phyloP scores from a whole-genome alignment of 2,113 vertebrate species.

The Anseranas semipalmata region DNA sequence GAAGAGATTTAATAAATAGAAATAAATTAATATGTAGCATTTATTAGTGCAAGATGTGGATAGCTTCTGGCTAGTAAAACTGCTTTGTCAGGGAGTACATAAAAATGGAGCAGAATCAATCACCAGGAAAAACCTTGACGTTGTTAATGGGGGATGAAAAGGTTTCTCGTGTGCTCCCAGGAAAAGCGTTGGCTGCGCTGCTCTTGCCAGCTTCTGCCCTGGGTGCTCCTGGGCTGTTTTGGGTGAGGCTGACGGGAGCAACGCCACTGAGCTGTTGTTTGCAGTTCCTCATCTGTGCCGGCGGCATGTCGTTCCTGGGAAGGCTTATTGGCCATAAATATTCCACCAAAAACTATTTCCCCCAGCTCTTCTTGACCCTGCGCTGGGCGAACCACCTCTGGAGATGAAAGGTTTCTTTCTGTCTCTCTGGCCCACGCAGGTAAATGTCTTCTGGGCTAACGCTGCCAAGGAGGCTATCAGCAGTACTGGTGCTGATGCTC shows the following conservation, averaged over 20 bases:
- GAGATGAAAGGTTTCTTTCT: background rate
- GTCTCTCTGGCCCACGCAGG: background rate
- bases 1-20: conserved; percentile 14
- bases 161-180: background rate
- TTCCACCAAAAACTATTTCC: background rate
- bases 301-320: fast-evolving
- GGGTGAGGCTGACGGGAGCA: background rate
- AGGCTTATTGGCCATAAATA: background rate
- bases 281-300: background rate
- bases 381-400: fast-evolving
- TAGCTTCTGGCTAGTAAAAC: conserved; percentile 32
- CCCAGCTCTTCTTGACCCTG: background rate
- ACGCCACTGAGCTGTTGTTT: fast-evolving
- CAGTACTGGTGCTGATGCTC: background rate
- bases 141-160: background rate
- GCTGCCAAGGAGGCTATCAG: background rate
- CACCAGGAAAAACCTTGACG: background rate
- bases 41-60: background rate
- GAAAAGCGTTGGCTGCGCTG: fast-evolving
- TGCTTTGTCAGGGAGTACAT: conserved; percentile 24
- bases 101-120: background rate
- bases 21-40: conserved; percentile 6
- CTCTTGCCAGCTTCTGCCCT: fast-evolving
- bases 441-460: background rate
- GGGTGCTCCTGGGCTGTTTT: background rate